Base-by-base conservation (phyloP, 1,140 invertebrate genomes). In the Bombus confusus region DNA sequence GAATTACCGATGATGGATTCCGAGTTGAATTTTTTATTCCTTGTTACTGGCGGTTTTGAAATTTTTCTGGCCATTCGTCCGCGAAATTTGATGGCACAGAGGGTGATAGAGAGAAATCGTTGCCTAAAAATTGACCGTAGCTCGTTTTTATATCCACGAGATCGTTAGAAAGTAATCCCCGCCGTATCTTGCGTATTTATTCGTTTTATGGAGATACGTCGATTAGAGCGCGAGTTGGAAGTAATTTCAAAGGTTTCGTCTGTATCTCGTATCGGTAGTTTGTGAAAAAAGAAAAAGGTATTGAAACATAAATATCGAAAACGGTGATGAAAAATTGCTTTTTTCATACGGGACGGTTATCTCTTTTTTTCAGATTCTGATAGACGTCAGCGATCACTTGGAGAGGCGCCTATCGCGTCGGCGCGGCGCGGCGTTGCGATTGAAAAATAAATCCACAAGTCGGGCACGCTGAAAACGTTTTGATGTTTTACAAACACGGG, bases 391-490 rank as follows among this genome's bases (percentile, higher is more conserved):
- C 39, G 68, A 81, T 62, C 52, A 59, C 47, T 71, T 43, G 52
- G 71, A 74, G 57, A 43, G 31, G 31, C 39, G 31, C 41, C 57
- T 22, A 47, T 82, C 80, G 68, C 25, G 57, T 31, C 5, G 80
- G 41, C 47, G 47, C 18, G 47, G 18, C 47, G 47, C 47, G 47
- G 47, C 39, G 52, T 73, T 82, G 64, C 39, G 39, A 71, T 71
- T 31, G 47, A 62, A 81, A 81, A 81, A 74, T 74, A 82, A 82
- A 73, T 62, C 28, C 31, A 41, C 34, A 81, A 62, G 47, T 73
- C 28, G 43, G n/a, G 18, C 25, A 37, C 37, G 22, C 25, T 39
- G 68, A 57, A 43, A 59, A 74, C 80, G 47, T 64, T 64, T 74
- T 57, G 37, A 41, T 81, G 37, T 81, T 73, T 81, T 43, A 37